Evolutionary conservation across 2,797 vertebrate species (phyloP).

Genomic region (Myotis vivesi): DNA sequence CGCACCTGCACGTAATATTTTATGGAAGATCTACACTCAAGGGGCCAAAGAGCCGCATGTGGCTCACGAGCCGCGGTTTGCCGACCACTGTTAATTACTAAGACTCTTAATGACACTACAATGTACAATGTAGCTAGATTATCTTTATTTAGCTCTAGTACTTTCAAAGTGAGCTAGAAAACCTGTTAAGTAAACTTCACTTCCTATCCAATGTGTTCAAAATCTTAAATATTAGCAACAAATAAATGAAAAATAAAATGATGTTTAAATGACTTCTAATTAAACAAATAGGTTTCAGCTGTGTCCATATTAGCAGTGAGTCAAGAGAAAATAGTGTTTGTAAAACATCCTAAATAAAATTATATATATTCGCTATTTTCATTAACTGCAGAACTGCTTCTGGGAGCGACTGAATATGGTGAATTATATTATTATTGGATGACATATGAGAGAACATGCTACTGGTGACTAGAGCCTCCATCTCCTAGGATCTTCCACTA

Average conservation of each 20-base stretch:
- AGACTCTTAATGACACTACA: not conserved
- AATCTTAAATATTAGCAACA: slow-evolving; percentile 13
- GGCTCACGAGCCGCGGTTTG: no score
- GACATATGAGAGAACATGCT: not conserved
- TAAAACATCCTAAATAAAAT: slow-evolving; percentile 38
- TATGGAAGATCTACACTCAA: no score
- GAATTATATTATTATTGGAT: not conserved
- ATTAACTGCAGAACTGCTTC: not conserved
- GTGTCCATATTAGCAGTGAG: not conserved
- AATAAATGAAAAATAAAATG: not conserved
- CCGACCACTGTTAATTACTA: no score
- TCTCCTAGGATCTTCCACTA: not conserved
- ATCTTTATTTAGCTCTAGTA: not conserved
- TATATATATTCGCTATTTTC: not conserved
- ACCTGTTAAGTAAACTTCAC: not conserved
- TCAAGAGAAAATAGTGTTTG: not conserved
- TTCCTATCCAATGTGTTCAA: not conserved
- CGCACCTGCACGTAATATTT: no score
- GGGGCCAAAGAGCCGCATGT: no score
- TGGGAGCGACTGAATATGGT: not conserved
- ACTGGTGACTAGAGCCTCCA: not conserved
- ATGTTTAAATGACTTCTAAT: slow-evolving; percentile 16
- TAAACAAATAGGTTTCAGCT: slow-evolving; percentile 15
- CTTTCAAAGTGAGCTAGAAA: not conserved
- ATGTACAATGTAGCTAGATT: not conserved